Evolutionary conservation across 2,888 invertebrate genomes (phyloP).

Genomic region (Atherix ibis): DNA sequence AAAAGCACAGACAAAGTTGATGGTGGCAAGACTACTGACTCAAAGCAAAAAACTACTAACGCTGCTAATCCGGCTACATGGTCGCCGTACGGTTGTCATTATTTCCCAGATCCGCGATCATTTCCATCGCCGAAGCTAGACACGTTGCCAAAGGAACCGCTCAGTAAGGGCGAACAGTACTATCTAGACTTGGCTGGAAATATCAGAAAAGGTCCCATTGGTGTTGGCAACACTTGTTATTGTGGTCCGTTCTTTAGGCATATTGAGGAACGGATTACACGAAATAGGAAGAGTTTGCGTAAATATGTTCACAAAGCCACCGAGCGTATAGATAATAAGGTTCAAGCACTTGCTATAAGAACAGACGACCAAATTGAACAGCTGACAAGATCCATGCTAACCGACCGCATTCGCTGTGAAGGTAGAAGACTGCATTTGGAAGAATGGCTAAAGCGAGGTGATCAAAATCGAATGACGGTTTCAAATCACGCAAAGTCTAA

Average conservation of each 20-base stretch:
- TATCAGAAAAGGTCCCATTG: conserved; percentile 89
- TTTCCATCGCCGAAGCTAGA: conserved; percentile 76
- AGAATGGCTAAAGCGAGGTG: conserved; percentile 50
- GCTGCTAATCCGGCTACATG: conserved; percentile 35
- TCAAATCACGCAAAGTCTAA: conserved; percentile 36
- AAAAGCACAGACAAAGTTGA: conserved; percentile 10
- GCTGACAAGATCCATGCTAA: conserved; percentile 36
- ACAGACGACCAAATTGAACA: conserved; percentile 58
- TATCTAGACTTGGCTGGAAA: conserved; percentile 89
- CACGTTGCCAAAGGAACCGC: conserved; percentile 71
- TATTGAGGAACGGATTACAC: conserved; percentile 67
- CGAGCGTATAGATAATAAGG: conserved; percentile 62
- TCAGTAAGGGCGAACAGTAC: conserved; percentile 81
- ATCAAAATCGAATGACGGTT: conserved; percentile 42
- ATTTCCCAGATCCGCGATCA: conserved; percentile 69
- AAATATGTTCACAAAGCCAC: conserved; percentile 57
- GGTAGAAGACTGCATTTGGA: conserved; percentile 51
- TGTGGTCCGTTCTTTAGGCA: conserved; percentile 84
- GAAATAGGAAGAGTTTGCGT: conserved; percentile 46
- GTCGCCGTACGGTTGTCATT: conserved; percentile 87
- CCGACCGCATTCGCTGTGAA: conserved; percentile 25
- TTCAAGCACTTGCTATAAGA: conserved; percentile 58
- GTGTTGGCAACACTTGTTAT: conserved; percentile 81
- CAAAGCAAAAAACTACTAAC: conserved; percentile 37
- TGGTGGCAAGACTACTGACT: conserved; percentile 23